Evolutionary conservation across 2,113 vertebrate genomes (phyloP).

Genomic region (Hydrolagus affinis): DNA sequence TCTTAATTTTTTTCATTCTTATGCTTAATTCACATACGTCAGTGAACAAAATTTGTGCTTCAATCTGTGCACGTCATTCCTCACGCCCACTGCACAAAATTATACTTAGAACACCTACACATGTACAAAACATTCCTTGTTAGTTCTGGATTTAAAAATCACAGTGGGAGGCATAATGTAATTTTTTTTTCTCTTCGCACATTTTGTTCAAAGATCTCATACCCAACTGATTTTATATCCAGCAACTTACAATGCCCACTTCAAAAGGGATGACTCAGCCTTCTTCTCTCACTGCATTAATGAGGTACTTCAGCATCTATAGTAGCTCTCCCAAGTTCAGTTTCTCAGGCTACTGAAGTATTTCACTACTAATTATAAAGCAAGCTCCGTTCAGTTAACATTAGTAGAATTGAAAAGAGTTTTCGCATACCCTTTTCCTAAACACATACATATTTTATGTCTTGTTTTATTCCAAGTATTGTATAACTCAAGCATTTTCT

Average conservation of each 20-base stretch:
- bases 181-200: neutral
- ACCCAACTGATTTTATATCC: neutral
- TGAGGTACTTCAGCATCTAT: constrained; percentile 15
- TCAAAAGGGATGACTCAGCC: neutral
- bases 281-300: neutral
- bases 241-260: constrained; percentile 2
- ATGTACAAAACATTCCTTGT: neutral
- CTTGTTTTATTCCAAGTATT: constrained; percentile 7
- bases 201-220: constrained; percentile 3
- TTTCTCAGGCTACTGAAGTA: constrained; percentile 12
- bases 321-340: constrained; percentile 15
- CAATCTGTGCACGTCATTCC: neutral
- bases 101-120: neutral
- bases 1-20: neutral
- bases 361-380: constrained; percentile 1
- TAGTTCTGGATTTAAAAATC: neutral
- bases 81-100: neutral
- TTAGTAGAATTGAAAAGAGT: neutral
- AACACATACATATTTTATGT: neutral
- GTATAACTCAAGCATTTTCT: constrained; percentile 9
- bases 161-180: neutral
- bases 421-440: neutral
- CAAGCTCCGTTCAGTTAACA: neutral
- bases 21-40: neutral
- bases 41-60: neutral